These are phyloP conservation scores for Syrphus vitripennis DNA, from an alignment of 2,888 invertebrate species.

Conservation along the genomic window DNA sequence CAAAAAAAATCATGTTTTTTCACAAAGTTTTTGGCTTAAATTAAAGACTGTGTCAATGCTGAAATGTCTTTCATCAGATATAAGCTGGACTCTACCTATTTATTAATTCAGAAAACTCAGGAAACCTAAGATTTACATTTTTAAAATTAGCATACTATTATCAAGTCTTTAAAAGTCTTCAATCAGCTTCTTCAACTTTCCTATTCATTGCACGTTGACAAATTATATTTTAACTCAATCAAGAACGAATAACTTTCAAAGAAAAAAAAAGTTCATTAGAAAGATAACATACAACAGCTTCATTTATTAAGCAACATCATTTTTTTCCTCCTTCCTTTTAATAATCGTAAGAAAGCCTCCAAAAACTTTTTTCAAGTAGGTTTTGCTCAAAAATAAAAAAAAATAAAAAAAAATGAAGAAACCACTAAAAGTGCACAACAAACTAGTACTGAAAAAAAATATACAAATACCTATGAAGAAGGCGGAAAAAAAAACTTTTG, in stretches of 20 bases:
- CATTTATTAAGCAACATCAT: background rate
- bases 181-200: background rate
- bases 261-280: background rate
- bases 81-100: no score
- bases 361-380: background rate
- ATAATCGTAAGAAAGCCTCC: background rate
- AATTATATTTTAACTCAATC: background rate
- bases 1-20: no score
- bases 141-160: background rate
- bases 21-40: no score
- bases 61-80: no score
- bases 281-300: background rate
- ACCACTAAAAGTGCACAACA: constrained; percentile 34
- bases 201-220: background rate
- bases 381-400: background rate
- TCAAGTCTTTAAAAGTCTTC: background rate
- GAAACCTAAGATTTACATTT: background rate
- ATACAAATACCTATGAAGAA: background rate
- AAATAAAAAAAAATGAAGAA: constrained; percentile 27
- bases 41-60: no score
- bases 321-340: background rate
- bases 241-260: background rate
- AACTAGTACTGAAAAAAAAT: background rate
- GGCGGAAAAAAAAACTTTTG: constrained; percentile 1
- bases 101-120: no score